Percentiles rank a stretch among this genome's conserved stretches.
Conservation (phyloP, 2,888 invertebrate genomes). For the Drosophila niveifrons region DNA sequence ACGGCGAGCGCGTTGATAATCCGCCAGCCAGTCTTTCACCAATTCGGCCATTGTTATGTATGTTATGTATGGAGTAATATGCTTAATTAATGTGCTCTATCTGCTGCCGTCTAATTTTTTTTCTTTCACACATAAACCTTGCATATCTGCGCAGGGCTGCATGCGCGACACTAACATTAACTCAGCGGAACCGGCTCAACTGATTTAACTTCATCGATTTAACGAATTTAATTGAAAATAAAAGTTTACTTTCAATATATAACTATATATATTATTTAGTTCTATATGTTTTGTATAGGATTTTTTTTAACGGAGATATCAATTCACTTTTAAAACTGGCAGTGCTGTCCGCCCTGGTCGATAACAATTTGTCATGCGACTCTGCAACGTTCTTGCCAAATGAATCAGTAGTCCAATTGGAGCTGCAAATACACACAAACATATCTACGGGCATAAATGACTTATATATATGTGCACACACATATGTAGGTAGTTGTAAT, state of each 20-base stretch:
- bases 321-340: neutral
- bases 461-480: slow-evolving; percentile 31
- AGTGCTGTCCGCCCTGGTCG: slow-evolving; percentile 42
- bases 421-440: slow-evolving; percentile 42
- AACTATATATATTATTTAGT: neutral
- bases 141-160: slow-evolving; percentile 66
- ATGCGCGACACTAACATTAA: slow-evolving; percentile 15
- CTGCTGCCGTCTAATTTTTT: slow-evolving; percentile 57
- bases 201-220: neutral
- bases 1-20: slow-evolving; percentile 87
- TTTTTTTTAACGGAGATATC: neutral
- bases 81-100: slow-evolving; percentile 68
- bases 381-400: slow-evolving; percentile 42
- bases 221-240: neutral
- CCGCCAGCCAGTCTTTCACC: slow-evolving; percentile 93
- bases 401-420: slow-evolving; percentile 50
- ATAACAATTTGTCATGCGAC: slow-evolving; percentile 30
- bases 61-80: slow-evolving; percentile 54
- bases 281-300: neutral
- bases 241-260: neutral
- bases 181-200: slow-evolving; percentile 42
- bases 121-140: slow-evolving; percentile 60
- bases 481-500: slow-evolving; percentile 48
- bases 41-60: slow-evolving; percentile 86
- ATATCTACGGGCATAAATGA: slow-evolving; percentile 19